Evolutionary conservation across 2,113 vertebrate genomes (phyloP), one percentile per base, ranked within the genome.

Genomic region (Arenaria interpres): DNA sequence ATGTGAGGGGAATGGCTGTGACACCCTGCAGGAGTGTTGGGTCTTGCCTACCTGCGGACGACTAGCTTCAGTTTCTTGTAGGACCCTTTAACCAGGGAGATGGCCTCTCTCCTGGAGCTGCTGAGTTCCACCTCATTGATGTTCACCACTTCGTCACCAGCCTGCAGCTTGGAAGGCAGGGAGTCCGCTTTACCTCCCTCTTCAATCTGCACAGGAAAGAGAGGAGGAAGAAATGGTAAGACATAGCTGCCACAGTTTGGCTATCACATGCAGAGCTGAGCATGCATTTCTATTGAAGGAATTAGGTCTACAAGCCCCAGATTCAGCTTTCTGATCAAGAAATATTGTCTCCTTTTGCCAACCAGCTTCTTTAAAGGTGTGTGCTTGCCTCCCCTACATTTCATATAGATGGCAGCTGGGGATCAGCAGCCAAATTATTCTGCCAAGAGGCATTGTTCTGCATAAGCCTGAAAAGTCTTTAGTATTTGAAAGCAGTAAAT

Each of bases 11-110:
- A 75, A 41, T 5, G 72, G 39, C 39, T 77, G 85, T 11, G 41
- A 48, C 10, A 28, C 13, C 27, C 53, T 33, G 64, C 10, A 35
- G 50, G 37, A 57, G 46, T 1, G 30, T 2, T 24, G 35, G 5
- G 4, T 54, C n/a, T 87, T 11, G 62, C 97, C 87, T 98, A 99
- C 99, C 99, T 99, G 98, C 98, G 99, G 63, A 99, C 97, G 2
- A 98, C 98, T 68, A 99, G 98, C 95, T 98, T 97, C 92, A 99
- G 98, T 10, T 98, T 99, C 98, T 99, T 99, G 97, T 99, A 98
- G 14, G 99, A 99, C 33, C 99, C 99, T 97, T 99, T 99, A 63
- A 99, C 99, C 71, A 99, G 97, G 56, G 99, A 98, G 39, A 99
- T 98, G 78, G 99, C 99, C 93, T 99, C 99, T 92, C 98, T 98